Conservation (phyloP, 2,888 invertebrate genomes). For the Dromius quadrimaculatus region DNA sequence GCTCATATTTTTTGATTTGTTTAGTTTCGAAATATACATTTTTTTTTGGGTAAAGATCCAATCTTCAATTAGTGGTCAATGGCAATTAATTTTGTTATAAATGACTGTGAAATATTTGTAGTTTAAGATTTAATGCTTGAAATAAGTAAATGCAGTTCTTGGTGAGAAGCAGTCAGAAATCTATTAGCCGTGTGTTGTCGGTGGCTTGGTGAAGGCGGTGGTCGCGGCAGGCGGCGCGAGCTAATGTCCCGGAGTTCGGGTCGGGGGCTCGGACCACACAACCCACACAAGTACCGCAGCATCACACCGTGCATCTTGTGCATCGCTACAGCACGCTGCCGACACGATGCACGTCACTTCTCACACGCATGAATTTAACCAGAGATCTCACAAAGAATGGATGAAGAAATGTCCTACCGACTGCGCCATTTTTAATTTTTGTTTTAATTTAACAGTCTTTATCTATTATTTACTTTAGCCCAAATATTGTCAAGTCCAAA, state of each 20-base stretch:
- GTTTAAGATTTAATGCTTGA: too few relatives aligned
- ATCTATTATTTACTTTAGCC: too few relatives aligned
- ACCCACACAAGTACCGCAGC: slow-evolving; percentile 45
- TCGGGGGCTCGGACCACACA: slow-evolving; percentile 39
- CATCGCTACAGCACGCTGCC: slow-evolving; percentile 13
- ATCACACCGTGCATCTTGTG: background rate
- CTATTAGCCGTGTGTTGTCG: slow-evolving; percentile 47
- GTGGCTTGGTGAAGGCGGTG: background rate
- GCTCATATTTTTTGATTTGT: too few relatives aligned
- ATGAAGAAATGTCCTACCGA: background rate
- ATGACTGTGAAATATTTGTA: too few relatives aligned
- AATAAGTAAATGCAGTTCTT: slow-evolving; percentile 31
- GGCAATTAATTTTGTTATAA: too few relatives aligned
- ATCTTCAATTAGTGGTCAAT: too few relatives aligned
- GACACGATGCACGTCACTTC: slow-evolving; percentile 30
- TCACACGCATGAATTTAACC: slow-evolving; percentile 9
- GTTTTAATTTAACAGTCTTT: too few relatives aligned
- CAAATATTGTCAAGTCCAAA: too few relatives aligned
- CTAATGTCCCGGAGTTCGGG: slow-evolving; percentile 25
- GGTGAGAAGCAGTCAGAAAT: slow-evolving; percentile 48
- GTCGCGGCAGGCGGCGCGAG: slow-evolving; percentile 38
- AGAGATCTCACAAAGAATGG: background rate
- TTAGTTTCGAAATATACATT: too few relatives aligned
- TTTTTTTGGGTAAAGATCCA: too few relatives aligned
- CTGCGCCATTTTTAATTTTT: background rate